These are phyloP conservation scores for Eulemur coronatus DNA, from an alignment of 2,797 vertebrate genomes.

Conservation along the genomic window DNA sequence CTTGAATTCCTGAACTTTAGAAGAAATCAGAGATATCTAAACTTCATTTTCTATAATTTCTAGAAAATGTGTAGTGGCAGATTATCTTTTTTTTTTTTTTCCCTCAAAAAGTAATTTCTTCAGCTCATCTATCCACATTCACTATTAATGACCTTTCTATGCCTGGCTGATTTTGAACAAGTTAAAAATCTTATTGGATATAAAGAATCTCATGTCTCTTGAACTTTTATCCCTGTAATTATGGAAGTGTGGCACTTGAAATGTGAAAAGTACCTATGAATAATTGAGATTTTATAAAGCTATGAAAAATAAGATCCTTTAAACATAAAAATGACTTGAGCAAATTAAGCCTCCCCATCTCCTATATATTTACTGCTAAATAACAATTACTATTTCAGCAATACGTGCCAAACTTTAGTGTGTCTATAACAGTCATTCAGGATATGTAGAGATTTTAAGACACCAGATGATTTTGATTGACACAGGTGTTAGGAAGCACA, in stretches of 20 bases:
- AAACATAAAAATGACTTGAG: slow-evolving; percentile 19
- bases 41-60: slow-evolving; percentile 14
- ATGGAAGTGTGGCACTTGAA: not conserved
- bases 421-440: not conserved
- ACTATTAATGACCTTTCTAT: slow-evolving; percentile 56
- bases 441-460: not conserved
- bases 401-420: not conserved
- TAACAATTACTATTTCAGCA: not conserved
- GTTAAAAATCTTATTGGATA: slow-evolving; percentile 43
- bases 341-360: not conserved
- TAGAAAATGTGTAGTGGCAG: not conserved
- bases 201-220: not conserved
- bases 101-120: slow-evolving; percentile 42
- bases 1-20: slow-evolving; percentile 23
- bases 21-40: not conserved
- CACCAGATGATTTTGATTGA: not conserved
- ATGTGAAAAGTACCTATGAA: not conserved
- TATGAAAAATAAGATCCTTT: slow-evolving; percentile 1
- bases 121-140: not conserved
- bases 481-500: not conserved
- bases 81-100: not conserved
- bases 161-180: slow-evolving; percentile 51
- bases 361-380: not conserved
- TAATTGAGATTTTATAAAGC: slow-evolving; percentile 44
- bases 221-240: slow-evolving; percentile 35